Conservation (phyloP, 2,888 invertebrate species). For the Drosophila hamatofila region DNA sequence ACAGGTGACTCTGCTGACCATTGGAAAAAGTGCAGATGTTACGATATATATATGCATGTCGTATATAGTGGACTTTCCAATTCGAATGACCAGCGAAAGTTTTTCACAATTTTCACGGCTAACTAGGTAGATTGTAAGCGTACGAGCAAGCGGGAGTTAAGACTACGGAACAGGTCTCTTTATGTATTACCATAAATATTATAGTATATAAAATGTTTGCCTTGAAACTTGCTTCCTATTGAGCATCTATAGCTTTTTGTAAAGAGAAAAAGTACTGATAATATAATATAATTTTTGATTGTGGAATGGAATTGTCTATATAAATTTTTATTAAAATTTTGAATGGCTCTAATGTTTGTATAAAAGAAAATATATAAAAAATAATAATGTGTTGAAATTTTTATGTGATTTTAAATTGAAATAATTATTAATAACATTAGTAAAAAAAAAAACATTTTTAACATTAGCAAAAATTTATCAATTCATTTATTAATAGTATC, state of each 20-base stretch:
- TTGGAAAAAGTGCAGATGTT: conserved; percentile 48
- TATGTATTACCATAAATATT: conserved; percentile 2
- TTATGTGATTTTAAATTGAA: too few species aligned
- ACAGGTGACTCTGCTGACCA: conserved; percentile 10
- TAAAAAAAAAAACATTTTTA: too few species aligned
- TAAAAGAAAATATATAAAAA: background rate
- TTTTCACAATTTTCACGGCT: conserved; percentile 61
- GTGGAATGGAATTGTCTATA: background rate
- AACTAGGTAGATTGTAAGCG: conserved; percentile 37
- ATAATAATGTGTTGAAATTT: too few species aligned
- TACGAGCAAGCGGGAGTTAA: conserved; percentile 21
- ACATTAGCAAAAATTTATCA: too few species aligned
- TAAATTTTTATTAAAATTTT: too few species aligned
- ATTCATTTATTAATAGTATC: too few species aligned
- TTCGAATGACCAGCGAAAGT: conserved; percentile 55
- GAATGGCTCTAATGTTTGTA: too few species aligned
- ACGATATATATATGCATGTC: conserved; percentile 18
- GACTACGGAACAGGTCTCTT: conserved; percentile 10
- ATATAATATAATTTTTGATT: background rate
- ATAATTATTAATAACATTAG: too few species aligned
- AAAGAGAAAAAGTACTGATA: background rate
- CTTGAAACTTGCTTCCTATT: background rate
- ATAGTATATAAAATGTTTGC: background rate
- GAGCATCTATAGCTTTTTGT: background rate
- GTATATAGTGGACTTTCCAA: conserved; percentile 52